These are phyloP conservation scores for Hesperia comma DNA, from an alignment of 2,888 invertebrate genomes.

Conservation along the genomic window DNA sequence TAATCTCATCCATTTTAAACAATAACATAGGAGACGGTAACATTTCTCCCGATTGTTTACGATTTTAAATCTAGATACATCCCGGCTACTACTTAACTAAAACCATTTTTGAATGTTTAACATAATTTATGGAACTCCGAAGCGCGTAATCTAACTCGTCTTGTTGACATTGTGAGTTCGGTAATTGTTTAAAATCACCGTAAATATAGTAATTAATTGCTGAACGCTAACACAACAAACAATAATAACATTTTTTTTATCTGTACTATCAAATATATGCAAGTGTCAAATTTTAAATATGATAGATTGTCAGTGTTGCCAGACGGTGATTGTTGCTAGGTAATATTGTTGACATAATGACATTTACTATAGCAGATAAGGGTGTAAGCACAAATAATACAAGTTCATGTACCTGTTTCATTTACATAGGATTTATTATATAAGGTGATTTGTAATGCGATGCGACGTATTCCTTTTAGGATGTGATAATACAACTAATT, in stretches of 20 bases:
- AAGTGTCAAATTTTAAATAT: constrained; percentile 24
- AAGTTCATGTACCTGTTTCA: not conserved
- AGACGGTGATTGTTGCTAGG: constrained; percentile 20
- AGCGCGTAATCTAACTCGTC: constrained; percentile 59
- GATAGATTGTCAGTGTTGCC: constrained; percentile 23
- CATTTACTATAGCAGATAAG: not conserved
- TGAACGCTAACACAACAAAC: constrained; percentile 30
- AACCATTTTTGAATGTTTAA: constrained; percentile 49
- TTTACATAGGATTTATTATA: too few relatives aligned
- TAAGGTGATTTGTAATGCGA: too few relatives aligned
- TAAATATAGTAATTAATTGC: constrained; percentile 24
- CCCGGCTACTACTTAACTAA: constrained; percentile 52
- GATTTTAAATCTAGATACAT: constrained; percentile 74
- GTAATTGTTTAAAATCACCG: constrained; percentile 39
- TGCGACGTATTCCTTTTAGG: too few relatives aligned
- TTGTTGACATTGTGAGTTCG: constrained; percentile 49
- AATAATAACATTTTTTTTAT: constrained; percentile 29
- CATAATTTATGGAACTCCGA: constrained; percentile 58
- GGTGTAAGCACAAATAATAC: not conserved
- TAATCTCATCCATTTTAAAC: constrained; percentile 77
- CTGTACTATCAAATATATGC: constrained; percentile 4
- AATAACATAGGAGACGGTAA: constrained; percentile 66
- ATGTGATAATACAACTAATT: too few relatives aligned
- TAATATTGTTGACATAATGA: not conserved
- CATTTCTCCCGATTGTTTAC: constrained; percentile 66